Evolutionary conservation across 2,888 invertebrate species (phyloP), one percentile per base, ranked within the genome.

Genomic region (Cheilosia soror): DNA sequence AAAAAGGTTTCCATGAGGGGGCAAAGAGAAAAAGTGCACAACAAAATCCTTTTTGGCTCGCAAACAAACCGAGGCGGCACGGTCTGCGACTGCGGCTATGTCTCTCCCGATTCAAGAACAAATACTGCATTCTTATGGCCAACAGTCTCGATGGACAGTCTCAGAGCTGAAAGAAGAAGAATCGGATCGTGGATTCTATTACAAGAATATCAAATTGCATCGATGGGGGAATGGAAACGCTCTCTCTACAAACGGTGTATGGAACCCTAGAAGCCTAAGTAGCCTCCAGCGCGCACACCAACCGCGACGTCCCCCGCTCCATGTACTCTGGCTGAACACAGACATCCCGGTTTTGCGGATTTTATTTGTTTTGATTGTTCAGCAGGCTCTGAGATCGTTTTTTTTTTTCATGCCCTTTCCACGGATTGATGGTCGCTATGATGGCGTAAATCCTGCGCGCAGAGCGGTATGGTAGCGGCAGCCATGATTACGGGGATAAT

Each of bases 201-300:
- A 87, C 88, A 88, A 87, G 87, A 84, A 87, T 88, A 88, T 88
- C 88, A 87, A 87, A 87, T 88, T 88, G 85, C 85, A 85, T 55
- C 27, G 51, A 58, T 55, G 68, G 44, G 66, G 66, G 71, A 83
- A 66, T 77, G 72, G 42, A 31, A 66, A 58, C 66, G 31, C 33
- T 73, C 40, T n/a, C 66, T 20, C 15, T 42, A 7, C 31, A 63
- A 49, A 37, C 13, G 27, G 33, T 58, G 37, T 66, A 60, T 55
- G 47, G 80, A 65, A 76, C 71, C 49, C 51, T 65, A 71, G 82
- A 78, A 57, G 62, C 55, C 66, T 85, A 85, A 85, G 85, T 85
- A 85, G 85, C 85, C 76, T 81, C 66, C 66, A 75, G 79, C 69
- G 60, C 15, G 58, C 75, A 72, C 66, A 72, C 49, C 62, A 33